Evolutionary conservation across 1,140 invertebrate genomes (phyloP).

Genomic region (Solenopsis fugax): DNA sequence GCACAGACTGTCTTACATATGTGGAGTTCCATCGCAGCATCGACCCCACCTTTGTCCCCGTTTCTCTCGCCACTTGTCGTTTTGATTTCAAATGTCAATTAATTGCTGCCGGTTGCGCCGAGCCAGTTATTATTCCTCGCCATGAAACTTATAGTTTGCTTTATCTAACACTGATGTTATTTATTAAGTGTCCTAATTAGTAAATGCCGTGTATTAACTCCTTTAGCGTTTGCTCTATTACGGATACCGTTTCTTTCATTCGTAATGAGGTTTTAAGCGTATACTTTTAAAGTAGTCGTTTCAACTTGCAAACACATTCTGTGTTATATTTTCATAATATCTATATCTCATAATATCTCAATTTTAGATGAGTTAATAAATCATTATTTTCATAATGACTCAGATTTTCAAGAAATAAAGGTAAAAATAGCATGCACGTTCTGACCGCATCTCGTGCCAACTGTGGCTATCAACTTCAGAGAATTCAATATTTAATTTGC

Average conservation of each 20-base stretch:
- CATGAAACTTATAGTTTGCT: background rate
- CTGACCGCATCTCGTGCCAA: background rate
- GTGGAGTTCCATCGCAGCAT: background rate
- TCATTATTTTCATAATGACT: background rate
- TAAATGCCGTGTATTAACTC: background rate
- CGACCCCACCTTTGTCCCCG: conserved; percentile 22
- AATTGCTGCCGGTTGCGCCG: conserved; percentile 28
- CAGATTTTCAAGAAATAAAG: background rate
- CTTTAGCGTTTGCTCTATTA: background rate
- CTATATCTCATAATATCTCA: background rate
- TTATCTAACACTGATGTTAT: conserved; percentile 25
- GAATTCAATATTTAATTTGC: background rate
- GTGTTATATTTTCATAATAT: background rate
- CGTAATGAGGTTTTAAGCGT: background rate
- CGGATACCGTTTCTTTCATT: background rate
- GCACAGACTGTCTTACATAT: conserved; percentile 31
- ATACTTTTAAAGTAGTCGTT: background rate
- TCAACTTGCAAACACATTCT: background rate
- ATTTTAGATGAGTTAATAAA: background rate
- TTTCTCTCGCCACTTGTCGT: conserved; percentile 34
- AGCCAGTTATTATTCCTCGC: background rate
- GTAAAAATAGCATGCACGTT: background rate
- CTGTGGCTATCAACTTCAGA: background rate
- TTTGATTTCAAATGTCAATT: conserved; percentile 50
- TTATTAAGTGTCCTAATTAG: conserved; percentile 28